Evolutionary conservation across 1,140 invertebrate species (phyloP), one percentile per base, ranked within the genome.

Genomic region (Scaptomyza montana): DNA sequence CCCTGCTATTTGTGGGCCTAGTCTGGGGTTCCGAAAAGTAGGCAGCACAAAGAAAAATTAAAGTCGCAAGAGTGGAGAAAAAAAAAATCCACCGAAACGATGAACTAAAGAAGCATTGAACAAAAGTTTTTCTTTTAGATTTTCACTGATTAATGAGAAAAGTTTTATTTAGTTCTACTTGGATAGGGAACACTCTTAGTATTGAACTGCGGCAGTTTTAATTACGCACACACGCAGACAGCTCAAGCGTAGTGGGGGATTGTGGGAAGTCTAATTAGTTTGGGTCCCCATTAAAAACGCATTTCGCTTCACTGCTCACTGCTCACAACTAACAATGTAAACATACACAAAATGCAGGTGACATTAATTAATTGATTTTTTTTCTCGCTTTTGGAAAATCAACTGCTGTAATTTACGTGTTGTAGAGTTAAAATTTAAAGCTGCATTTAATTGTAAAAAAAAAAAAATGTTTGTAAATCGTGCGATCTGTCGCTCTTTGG

Each of bases 121-220:
- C 82, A 87, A 89, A 87, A 89, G 80, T 87, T 89, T 87, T 89
- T 90, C 80, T 89, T 89, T 80, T 89, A 89, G 85, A 89, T 89
- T 89, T 89, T 84, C 86, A 82, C 86, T 90, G 86, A 90, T 90
- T 90, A 90, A 90, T 90, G 86, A 90, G 81, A 90, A 90, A 90
- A 90, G 81, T 90, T 90, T 86, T 82, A 75, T 71, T 82, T 77
- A 78, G 84, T 80, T 67, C 68, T 36, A 9, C 33, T 60, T 62
- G 73, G 60, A 71, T 59, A 84, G 68, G 61, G 64, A 85, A 85
- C 66, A 59, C 59, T 13, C 39, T 39, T 63, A 56, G 54, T 75
- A 60, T 63, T 39, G 69, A 79, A 84, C 76, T 84, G 79, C 79
- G 76, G 68, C 82, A 87, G 84, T 87, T 87, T 87, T 87, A 87